Conservation (phyloP, 2,888 invertebrate genomes). For the Bimastos eiseni region DNA sequence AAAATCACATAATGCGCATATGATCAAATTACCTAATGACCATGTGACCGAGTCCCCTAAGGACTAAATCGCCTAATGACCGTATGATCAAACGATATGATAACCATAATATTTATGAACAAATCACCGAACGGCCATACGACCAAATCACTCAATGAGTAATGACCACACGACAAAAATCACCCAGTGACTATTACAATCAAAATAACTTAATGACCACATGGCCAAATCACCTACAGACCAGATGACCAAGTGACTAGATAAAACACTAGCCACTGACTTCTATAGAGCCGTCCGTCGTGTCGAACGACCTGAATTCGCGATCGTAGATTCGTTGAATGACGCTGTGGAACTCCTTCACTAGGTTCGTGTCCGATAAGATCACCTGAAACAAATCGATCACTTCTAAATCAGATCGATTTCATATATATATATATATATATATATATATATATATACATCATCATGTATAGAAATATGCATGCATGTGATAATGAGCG, state of each 20-base stretch:
- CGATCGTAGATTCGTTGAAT: conserved; percentile 39
- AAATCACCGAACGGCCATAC: too few relatives aligned
- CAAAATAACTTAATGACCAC: too few relatives aligned
- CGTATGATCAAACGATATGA: too few relatives aligned
- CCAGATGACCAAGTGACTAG: not conserved
- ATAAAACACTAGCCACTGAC: not conserved
- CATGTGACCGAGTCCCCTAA: too few relatives aligned
- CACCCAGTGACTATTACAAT: too few relatives aligned
- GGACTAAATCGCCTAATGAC: too few relatives aligned
- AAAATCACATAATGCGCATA: too few relatives aligned
- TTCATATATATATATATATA: not conserved
- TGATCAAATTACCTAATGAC: too few relatives aligned
- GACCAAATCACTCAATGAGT: too few relatives aligned
- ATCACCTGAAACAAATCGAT: conserved; percentile 33
- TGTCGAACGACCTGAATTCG: conserved; percentile 7
- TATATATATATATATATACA: not conserved
- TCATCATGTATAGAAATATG: not conserved
- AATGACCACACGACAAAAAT: too few relatives aligned
- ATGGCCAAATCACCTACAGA: too few relatives aligned
- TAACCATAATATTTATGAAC: too few relatives aligned
- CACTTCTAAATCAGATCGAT: not conserved
- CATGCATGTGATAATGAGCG: not conserved
- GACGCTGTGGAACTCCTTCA: conserved; percentile 42
- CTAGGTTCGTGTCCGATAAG: conserved; percentile 40
- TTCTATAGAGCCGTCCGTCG: not conserved